Conservation (phyloP, 2,113 vertebrate genomes). For the Ictalurus punctatus region DNA sequence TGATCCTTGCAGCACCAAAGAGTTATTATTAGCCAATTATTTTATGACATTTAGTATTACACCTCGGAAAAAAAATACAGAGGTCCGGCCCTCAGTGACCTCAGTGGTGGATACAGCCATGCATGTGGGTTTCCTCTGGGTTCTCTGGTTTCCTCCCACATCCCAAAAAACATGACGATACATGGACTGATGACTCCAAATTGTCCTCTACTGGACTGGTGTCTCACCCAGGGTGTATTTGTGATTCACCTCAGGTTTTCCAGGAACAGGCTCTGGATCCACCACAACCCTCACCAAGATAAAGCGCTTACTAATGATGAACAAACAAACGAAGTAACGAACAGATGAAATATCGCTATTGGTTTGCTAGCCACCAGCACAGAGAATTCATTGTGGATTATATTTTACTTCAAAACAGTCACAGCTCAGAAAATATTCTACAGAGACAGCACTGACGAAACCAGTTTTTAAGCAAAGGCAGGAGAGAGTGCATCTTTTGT, state of each 20-base stretch:
- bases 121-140: no score
- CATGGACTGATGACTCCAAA: no score
- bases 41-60: no score
- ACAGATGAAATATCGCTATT: not conserved
- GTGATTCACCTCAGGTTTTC: no score
- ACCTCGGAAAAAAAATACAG: no score
- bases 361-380: not conserved
- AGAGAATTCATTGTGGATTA: not conserved
- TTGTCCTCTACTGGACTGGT: no score
- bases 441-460: not conserved
- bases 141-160: no score
- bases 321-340: not conserved
- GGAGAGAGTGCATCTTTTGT: not conserved
- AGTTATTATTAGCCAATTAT: no score
- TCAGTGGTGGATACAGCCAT: no score
- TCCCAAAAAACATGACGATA: not conserved
- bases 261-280: not conserved
- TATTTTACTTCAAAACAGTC: not conserved
- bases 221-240: not conserved
- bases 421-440: not conserved
- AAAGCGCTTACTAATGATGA: not conserved
- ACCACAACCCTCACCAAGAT: not conserved
- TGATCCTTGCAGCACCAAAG: no score
- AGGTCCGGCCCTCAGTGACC: no score
- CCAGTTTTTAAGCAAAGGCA: not conserved